Conservation (phyloP, 1,140 invertebrate species). For the Euura saliciscinereae region DNA sequence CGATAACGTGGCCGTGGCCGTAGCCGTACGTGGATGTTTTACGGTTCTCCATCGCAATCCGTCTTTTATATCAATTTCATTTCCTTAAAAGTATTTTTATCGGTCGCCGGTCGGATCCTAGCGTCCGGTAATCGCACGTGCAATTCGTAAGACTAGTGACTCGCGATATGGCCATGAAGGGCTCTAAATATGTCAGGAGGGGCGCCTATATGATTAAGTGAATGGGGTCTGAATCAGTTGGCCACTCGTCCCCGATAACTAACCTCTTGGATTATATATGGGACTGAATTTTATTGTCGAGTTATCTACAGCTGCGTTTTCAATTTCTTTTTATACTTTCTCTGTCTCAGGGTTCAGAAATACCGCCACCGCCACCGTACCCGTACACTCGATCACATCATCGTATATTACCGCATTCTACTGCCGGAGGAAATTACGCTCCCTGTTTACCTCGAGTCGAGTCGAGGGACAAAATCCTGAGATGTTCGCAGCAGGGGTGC, state of each 20-base stretch:
- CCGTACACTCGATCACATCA: too few species aligned
- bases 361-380: too few species aligned
- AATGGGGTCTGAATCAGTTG: not conserved
- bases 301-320: not conserved
- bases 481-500: too few species aligned
- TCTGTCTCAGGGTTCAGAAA: not conserved
- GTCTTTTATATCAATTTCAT: conserved; percentile 43
- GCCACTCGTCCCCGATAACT: conserved; percentile 6
- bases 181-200: conserved; percentile 1
- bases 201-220: not conserved
- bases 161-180: not conserved
- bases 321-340: not conserved
- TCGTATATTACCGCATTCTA: not conserved
- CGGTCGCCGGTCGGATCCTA: not conserved
- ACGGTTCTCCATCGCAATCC: conserved; percentile 26
- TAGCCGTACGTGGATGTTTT: conserved; percentile 20
- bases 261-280: not conserved
- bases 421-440: not conserved
- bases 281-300: not conserved
- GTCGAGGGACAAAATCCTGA: not conserved
- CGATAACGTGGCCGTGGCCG: not conserved
- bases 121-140: conserved; percentile 1
- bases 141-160: conserved; percentile 1
- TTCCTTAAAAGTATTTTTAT: conserved; percentile 47
- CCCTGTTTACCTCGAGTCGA: not conserved